phyloP scores from a whole-genome alignment of 2,797 vertebrate species.

The Heterohyrax brucei region DNA sequence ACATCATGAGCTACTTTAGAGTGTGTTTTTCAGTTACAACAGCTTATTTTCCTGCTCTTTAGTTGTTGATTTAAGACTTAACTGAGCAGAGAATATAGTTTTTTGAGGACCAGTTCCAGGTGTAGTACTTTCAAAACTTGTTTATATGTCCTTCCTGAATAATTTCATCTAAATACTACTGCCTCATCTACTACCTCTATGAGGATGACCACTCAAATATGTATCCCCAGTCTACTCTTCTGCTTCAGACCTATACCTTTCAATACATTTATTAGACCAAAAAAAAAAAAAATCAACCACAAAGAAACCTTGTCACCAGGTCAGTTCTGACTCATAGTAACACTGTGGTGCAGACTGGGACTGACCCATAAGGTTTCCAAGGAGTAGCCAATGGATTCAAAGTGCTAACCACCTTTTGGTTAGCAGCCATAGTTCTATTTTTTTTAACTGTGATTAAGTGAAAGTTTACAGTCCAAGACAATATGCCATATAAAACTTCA shows the following conservation, averaged over 20 bases:
- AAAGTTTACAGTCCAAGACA: too few species aligned
- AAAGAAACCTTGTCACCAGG: too few species aligned
- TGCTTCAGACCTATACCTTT: neutral
- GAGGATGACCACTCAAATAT: neutral
- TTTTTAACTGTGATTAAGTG: too few species aligned
- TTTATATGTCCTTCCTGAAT: neutral
- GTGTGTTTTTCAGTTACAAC: neutral
- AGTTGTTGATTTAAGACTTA: slow-evolving; percentile 5
- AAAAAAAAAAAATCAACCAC: too few species aligned
- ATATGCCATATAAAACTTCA: too few species aligned
- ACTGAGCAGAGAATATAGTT: neutral
- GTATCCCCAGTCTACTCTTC: neutral
- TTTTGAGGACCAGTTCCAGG: neutral
- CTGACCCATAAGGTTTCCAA: too few species aligned
- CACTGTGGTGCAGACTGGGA: too few species aligned
- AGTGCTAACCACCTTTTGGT: too few species aligned
- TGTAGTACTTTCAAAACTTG: neutral
- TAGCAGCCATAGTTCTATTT: too few species aligned
- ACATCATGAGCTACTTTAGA: neutral
- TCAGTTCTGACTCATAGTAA: too few species aligned
- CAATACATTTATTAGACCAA: neutral
- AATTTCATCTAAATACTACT: neutral
- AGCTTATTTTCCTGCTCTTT: slow-evolving; percentile 29
- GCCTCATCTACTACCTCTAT: neutral
- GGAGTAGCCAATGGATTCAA: too few species aligned